Evolutionary conservation across 2,797 vertebrate species (phyloP), one percentile per base, ranked within the genome.

Genomic region (Lophotriccus pileatus): DNA sequence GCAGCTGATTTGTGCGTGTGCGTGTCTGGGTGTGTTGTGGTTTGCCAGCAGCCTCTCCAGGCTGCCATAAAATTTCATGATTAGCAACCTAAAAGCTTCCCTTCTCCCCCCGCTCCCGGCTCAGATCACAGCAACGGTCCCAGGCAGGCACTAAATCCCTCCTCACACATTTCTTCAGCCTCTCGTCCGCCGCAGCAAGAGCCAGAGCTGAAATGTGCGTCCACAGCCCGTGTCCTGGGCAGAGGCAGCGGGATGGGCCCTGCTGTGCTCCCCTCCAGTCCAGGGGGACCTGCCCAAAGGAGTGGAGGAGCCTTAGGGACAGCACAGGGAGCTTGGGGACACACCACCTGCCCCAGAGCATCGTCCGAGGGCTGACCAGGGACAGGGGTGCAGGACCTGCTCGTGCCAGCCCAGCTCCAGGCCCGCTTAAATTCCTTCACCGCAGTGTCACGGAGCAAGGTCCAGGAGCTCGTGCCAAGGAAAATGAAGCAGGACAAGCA

Each of bases 21-120:
- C n/a, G 43, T 60, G 91, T 16, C 77, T 67, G 88, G 64, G 30
- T 76, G 89, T 69, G 90, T 74, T 94, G 93, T 78, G 79, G 91
- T 69, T 63, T 80, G 83, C 92, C 85, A 69, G 87, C 92, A 75
- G 69, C 50, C 90, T 95, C 97, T 95, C 91, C 28, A 18, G 87
- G 94, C 90, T 91, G 66, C 81, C 46, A 92, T 89, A 82, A 95
- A 95, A 94, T 89, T 85, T 92, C 89, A 85, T 36, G 80, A 84
- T 76, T 47, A 90, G 94, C 75, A 90, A 84, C 92, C 95, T 87
- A 86, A 95, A 94, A 84, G 94, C 94, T 95, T 92, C 87, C 36
- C 39, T 24, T 43, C 68, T 76, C 68, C 37, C 70, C 58, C 46
- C 0, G n/a, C 76, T 94, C 87, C 78, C 10, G 44, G 49, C 72